These are phyloP conservation scores for Phrynosoma blainvillii DNA, from an alignment of 2,113 vertebrate species.

Conservation along the genomic window DNA sequence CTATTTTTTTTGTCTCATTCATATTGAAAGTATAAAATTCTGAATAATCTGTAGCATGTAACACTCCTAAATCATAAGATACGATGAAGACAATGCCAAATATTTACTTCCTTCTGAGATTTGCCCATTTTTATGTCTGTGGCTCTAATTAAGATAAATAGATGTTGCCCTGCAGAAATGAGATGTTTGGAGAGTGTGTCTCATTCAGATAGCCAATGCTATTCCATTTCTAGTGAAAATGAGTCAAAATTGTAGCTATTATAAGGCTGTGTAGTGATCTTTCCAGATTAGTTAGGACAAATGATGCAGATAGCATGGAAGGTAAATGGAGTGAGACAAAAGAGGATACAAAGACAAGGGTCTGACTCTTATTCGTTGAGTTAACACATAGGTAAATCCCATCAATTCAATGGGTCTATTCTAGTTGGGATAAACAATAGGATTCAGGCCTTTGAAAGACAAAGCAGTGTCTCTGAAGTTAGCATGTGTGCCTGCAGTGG, in stretches of 20 bases:
- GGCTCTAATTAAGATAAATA: neutral
- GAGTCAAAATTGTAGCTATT: neutral
- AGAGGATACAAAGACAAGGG: neutral
- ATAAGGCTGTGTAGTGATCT: neutral
- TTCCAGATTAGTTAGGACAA: neutral
- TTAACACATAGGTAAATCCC: too few relatives aligned
- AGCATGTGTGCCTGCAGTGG: neutral
- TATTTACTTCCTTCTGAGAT: neutral
- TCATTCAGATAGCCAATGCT: slow-evolving; percentile 16
- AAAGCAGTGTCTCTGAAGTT: neutral
- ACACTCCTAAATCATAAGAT: neutral
- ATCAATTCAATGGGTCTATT: too few relatives aligned
- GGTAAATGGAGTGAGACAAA: neutral
- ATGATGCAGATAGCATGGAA: neutral
- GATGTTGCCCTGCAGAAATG: neutral
- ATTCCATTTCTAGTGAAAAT: neutral
- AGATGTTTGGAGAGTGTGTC: neutral
- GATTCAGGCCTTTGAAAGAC: neutral
- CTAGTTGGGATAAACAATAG: too few relatives aligned
- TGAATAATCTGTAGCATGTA: neutral
- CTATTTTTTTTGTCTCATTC: neutral
- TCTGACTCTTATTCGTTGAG: too few relatives aligned
- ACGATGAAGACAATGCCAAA: too few relatives aligned
- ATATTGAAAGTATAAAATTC: neutral
- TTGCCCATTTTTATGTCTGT: neutral